These are phyloP conservation scores for Argopecten irradians DNA, from an alignment of 1,140 invertebrate genomes.

Conservation along the genomic window DNA sequence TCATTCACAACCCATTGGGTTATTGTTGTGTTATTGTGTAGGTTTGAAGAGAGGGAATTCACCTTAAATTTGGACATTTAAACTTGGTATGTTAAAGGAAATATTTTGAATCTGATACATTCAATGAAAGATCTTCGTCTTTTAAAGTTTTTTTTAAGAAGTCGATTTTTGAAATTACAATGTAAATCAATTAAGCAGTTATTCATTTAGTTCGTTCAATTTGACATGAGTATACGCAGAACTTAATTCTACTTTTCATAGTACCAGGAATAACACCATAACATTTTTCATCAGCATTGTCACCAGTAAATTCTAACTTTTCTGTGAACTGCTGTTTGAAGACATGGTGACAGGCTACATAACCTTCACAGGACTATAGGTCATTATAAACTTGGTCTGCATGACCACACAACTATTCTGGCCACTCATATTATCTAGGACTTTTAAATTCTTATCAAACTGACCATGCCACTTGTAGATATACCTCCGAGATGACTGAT, in stretches of 20 bases:
- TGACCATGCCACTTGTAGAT: not conserved
- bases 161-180: too few species aligned
- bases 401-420: not conserved
- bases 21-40: not conserved
- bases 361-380: not conserved
- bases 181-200: too few species aligned
- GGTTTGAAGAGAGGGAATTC: not conserved
- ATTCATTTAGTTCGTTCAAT: too few species aligned
- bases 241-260: too few species aligned
- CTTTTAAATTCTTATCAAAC: not conserved
- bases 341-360: not conserved
- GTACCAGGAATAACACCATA: too few species aligned
- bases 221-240: too few species aligned
- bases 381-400: not conserved
- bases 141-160: too few species aligned
- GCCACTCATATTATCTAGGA: not conserved
- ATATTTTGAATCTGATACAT: not conserved
- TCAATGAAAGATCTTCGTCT: not conserved
- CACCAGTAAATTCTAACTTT: not conserved
- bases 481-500: not conserved
- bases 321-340: not conserved
- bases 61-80: constrained; percentile 2
- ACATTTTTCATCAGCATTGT: too few species aligned
- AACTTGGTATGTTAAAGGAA: not conserved
- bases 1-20: not conserved